Conservation (phyloP, 1,140 invertebrate genomes). For the Gonioctena quinquepunctata region DNA sequence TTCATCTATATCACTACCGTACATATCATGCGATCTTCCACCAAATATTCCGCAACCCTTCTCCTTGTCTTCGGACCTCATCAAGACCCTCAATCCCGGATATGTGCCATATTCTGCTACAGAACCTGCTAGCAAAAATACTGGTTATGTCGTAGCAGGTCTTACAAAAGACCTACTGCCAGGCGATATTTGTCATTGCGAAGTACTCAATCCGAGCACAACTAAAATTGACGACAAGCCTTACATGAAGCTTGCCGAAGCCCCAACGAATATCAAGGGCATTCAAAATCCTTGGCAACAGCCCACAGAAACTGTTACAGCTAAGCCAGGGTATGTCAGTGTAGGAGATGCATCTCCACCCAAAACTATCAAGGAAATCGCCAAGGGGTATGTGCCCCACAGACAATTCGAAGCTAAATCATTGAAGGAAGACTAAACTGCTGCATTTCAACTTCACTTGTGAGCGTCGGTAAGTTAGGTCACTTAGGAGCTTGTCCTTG, state of each 20-base stretch:
- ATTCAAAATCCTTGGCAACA: neutral
- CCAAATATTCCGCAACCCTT: neutral
- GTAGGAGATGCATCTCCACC: conserved; percentile 14
- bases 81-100: conserved; percentile 9
- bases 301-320: neutral
- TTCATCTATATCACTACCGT: neutral
- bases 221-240: neutral
- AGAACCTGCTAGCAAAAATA: conserved; percentile 17
- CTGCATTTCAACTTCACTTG: neutral
- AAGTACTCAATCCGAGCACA: neutral
- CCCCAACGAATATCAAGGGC: neutral
- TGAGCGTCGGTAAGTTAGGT: neutral
- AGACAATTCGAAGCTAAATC: conserved; percentile 17
- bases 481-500: neutral
- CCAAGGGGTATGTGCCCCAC: conserved; percentile 14
- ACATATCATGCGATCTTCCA: neutral
- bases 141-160: conserved; percentile 15
- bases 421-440: conserved; percentile 10
- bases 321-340: conserved; percentile 10
- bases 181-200: neutral
- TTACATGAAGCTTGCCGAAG: neutral
- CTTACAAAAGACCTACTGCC: conserved; percentile 1
- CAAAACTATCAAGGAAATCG: neutral
- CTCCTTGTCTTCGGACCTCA: neutral
- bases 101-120: conserved; percentile 9